phyloP scores from a whole-genome alignment of 2,113 vertebrate genomes.

The Phasianus colchicus region DNA sequence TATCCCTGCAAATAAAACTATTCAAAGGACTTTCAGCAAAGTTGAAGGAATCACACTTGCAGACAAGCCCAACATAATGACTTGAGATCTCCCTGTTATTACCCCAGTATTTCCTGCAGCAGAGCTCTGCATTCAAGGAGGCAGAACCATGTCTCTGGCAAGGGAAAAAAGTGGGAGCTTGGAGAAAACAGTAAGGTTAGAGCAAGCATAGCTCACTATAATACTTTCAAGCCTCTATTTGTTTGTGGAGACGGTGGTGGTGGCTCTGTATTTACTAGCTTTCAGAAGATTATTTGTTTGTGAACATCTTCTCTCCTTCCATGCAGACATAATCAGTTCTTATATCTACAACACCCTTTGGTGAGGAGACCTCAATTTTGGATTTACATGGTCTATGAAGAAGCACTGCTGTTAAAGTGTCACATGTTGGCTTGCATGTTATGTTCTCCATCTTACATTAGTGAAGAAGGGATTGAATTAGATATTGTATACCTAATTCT shows the following conservation, averaged over 20 bases:
- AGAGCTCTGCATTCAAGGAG: rapidly evolving
- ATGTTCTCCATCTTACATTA: rapidly evolving
- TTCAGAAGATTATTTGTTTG: neutral
- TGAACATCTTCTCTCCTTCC: neutral
- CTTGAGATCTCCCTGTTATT: neutral
- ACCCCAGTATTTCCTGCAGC: neutral
- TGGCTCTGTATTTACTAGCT: neutral
- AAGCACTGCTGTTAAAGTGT: neutral
- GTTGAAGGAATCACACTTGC: neutral
- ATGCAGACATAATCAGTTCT: neutral
- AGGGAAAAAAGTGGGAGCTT: neutral
- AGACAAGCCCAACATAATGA: neutral
- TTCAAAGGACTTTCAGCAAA: neutral
- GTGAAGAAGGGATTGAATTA: neutral
- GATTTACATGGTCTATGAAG: neutral
- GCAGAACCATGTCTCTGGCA: neutral
- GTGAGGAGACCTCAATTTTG: neutral
- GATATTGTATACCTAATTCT: neutral
- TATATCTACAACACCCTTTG: neutral
- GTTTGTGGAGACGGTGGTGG: neutral
- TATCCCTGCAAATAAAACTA: neutral
- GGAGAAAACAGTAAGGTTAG: neutral
- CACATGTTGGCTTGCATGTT: neutral
- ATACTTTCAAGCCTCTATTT: neutral
- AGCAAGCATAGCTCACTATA: neutral